phyloP scores from a whole-genome alignment of 2,113 vertebrate genomes.

The Hiodon tergisus region DNA sequence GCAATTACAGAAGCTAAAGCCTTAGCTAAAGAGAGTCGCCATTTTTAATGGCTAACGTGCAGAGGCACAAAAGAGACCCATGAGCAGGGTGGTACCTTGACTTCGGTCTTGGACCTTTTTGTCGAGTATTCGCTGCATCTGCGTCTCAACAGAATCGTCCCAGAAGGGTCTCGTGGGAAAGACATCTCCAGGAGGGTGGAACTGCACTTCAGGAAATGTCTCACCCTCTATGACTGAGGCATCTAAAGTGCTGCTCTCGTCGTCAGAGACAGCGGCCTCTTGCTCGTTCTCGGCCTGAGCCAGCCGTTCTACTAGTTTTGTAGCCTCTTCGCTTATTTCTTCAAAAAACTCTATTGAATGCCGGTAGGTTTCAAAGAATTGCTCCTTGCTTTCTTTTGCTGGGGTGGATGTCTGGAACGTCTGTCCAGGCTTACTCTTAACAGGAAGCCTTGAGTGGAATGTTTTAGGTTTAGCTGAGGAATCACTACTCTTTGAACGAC shows the following conservation, averaged over 20 bases:
- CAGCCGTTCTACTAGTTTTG: slow-evolving; percentile 88
- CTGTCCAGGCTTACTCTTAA: slow-evolving; percentile 71
- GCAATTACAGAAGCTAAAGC: slow-evolving; percentile 66
- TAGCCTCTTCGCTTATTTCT: slow-evolving; percentile 91
- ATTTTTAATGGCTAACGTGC: slow-evolving; percentile 68
- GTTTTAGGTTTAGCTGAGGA: slow-evolving; percentile 69
- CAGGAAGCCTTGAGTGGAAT: slow-evolving; percentile 80
- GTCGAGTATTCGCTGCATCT: slow-evolving; percentile 96
- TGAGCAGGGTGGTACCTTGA: slow-evolving; percentile 93
- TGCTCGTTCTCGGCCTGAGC: slow-evolving; percentile 82
- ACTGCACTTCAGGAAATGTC: slow-evolving; percentile 78
- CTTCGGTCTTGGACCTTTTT: slow-evolving; percentile 83
- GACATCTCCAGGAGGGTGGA: slow-evolving; percentile 84
- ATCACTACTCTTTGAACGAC: slow-evolving; percentile 72
- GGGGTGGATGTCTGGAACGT: slow-evolving; percentile 55
- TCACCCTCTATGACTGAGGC: slow-evolving; percentile 86
- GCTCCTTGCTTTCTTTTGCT: slow-evolving; percentile 73
- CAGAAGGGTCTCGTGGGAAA: slow-evolving; percentile 95
- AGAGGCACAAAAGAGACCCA: slow-evolving; percentile 80
- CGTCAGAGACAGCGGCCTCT: slow-evolving; percentile 77
- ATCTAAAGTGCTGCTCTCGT: slow-evolving; percentile 90
- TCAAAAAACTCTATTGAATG: slow-evolving; percentile 88
- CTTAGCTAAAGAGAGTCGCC: slow-evolving; percentile 66
- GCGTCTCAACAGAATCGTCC: slow-evolving; percentile 97
- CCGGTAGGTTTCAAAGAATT: slow-evolving; percentile 72